phyloP scores from a whole-genome alignment of 37 sponge, comb jelly and placozoan genomes.

The Theonella swinhoei region DNA sequence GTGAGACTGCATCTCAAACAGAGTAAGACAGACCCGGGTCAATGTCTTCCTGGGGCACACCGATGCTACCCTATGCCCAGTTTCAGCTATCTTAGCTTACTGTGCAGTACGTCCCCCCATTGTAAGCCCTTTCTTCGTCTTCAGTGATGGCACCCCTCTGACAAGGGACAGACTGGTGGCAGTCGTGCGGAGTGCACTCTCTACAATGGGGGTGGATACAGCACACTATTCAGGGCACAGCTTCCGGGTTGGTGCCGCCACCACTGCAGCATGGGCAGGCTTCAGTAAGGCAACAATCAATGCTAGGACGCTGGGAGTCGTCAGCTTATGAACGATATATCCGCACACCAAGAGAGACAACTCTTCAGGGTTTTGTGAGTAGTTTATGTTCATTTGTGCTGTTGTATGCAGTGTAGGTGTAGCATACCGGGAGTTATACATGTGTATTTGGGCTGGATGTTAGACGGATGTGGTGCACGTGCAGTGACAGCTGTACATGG shows the following conservation, averaged over 20 bases:
- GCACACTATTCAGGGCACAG: slow-evolving; percentile 28
- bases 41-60: slow-evolving; percentile 19
- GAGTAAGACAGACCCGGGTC: slow-evolving; percentile 41
- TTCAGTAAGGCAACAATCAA: background rate
- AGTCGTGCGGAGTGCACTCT: slow-evolving; percentile 12
- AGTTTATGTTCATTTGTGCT: background rate
- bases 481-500: too few relatives aligned
- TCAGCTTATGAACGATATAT: slow-evolving; percentile 16
- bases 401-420: background rate
- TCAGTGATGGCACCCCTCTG: slow-evolving; percentile 2
- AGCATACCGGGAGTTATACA: too few relatives aligned
- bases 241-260: slow-evolving; percentile 46
- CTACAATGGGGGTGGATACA: slow-evolving; percentile 18
- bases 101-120: background rate
- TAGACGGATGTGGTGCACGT: background rate
- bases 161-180: slow-evolving; percentile 10
- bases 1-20: background rate
- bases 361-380: background rate
- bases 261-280: slow-evolving; percentile 12
- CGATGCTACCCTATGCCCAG: slow-evolving; percentile 8
- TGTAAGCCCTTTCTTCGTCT: slow-evolving; percentile 9
- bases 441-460: background rate
- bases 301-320: slow-evolving; percentile 31
- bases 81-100: slow-evolving; percentile 6
- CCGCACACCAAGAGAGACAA: slow-evolving; percentile 2